phyloP scores from a whole-genome alignment of 2,888 invertebrate species.

The Synergus itoensis region DNA sequence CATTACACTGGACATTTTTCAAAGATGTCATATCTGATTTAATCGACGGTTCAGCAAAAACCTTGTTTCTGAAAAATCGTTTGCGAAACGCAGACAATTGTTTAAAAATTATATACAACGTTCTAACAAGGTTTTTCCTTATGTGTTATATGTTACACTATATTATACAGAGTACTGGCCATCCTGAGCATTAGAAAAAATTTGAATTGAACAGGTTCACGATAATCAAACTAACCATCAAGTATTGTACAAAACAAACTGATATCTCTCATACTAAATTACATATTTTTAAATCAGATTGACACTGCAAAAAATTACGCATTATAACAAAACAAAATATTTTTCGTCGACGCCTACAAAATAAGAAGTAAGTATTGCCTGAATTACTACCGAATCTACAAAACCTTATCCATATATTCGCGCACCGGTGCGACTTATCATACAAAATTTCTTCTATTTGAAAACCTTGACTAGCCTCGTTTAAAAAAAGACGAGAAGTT shows the following conservation, averaged over 20 bases:
- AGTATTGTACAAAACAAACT: background rate
- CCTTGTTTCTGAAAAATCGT: constrained; percentile 6
- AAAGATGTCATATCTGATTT: background rate
- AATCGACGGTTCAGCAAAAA: constrained; percentile 30
- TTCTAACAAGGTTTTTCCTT: constrained; percentile 31
- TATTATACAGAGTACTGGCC: constrained; percentile 17
- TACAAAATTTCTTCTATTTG: constrained; percentile 27
- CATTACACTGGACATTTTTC: constrained; percentile 18
- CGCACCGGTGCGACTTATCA: background rate
- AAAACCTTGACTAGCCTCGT: constrained; percentile 25
- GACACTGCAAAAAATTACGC: background rate
- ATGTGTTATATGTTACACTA: constrained; percentile 14
- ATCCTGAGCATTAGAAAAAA: constrained; percentile 18
- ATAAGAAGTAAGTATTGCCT: constrained; percentile 28
- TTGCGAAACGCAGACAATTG: background rate
- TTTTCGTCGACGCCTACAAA: background rate
- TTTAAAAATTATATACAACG: constrained; percentile 21
- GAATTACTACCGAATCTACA: background rate
- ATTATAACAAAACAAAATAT: background rate
- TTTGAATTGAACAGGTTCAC: background rate
- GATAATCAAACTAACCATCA: background rate
- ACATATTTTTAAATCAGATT: background rate
- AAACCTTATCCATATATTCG: background rate
- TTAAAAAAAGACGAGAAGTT: background rate
- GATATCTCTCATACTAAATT: constrained; percentile 8